Base-by-base conservation (phyloP, 2,797 vertebrate genomes). In the Gephyroberyx darwinii region DNA sequence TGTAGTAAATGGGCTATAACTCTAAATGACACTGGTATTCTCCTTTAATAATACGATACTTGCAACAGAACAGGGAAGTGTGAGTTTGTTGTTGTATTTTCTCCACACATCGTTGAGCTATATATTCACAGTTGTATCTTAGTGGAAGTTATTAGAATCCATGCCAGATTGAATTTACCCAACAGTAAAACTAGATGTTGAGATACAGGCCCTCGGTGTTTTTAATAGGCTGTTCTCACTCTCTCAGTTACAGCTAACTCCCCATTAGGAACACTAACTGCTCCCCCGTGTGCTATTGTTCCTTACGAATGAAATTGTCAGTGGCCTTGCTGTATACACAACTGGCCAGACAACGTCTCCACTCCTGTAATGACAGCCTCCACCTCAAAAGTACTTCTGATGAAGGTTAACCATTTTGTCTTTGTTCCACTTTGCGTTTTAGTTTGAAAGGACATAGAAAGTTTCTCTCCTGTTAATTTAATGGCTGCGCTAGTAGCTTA, bases 241-340 rank as follows among this genome's bases (percentile, higher is more conserved):
- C 43, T 55, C 59, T 35, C 17, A 19, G 31, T 78, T 70, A 84
- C 76, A 80, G 82, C 86, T 63, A 83, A 70, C 52, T 68, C 37
- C 58, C 76, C 71, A 81, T 84, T 85, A 76, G 60, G 67, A 72
- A 17, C 62, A 56, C 66, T 72, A 73, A 88, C 73, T 60, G 79
- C 82, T 77, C 81, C 75, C 75, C 6, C 14, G 77, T 65, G 88
- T 64, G 77, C 78, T 70, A 59, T 84, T 73, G 57, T 68, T 58
- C 19, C 43, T 48, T 26, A 37, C 3, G 12, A 74, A 60, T 53
- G 54, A 81, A 74, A 80, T 74, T 68, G 71, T 77, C 71, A 67
- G 62, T 77, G 69, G 84, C 69, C 78, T 82, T 70, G 61, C 63
- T 70, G 48, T 59, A 30, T 64, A 61, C 30, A 2, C 52, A 71